These are phyloP conservation scores for Acipenser oxyrinchus DNA, from an alignment of 2,797 vertebrate genomes.

Conservation along the genomic window DNA sequence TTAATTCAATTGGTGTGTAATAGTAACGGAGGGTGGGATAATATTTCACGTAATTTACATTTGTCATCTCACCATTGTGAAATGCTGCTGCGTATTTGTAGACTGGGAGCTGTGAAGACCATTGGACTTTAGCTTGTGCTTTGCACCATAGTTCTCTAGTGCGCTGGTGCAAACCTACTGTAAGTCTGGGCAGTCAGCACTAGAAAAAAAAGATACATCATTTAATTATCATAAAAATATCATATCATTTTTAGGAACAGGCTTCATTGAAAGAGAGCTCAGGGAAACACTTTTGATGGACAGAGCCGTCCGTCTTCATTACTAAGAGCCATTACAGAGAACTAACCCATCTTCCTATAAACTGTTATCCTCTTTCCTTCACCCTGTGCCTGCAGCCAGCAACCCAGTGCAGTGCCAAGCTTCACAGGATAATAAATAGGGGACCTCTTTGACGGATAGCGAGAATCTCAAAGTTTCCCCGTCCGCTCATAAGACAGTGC, in stretches of 20 bases:
- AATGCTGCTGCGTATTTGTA: no score
- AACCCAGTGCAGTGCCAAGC: neutral
- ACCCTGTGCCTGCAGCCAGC: neutral
- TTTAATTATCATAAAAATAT: conserved; percentile 11
- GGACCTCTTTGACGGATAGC: neutral
- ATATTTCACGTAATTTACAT: no score
- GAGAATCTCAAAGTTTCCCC: neutral
- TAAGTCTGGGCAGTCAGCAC: conserved; percentile 8
- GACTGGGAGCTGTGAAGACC: no score
- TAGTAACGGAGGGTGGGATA: no score
- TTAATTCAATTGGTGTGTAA: no score
- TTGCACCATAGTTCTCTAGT: no score
- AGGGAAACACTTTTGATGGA: neutral
- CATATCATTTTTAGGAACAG: conserved; percentile 11
- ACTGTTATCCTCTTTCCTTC: neutral
- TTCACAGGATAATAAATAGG: neutral
- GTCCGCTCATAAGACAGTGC: neutral
- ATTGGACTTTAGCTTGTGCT: no score
- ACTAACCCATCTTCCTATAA: conserved; percentile 3
- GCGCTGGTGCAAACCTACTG: no score
- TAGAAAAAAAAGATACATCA: neutral
- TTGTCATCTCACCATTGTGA: no score
- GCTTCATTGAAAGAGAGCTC: neutral
- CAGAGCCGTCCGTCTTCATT: neutral
- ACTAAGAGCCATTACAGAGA: conserved; percentile 12